A percentile compares a stretch with the other conserved stretches of the same genome.
Conservation (phyloP, 2,797 vertebrate species). For the Odontamblyopus lacepedii region DNA sequence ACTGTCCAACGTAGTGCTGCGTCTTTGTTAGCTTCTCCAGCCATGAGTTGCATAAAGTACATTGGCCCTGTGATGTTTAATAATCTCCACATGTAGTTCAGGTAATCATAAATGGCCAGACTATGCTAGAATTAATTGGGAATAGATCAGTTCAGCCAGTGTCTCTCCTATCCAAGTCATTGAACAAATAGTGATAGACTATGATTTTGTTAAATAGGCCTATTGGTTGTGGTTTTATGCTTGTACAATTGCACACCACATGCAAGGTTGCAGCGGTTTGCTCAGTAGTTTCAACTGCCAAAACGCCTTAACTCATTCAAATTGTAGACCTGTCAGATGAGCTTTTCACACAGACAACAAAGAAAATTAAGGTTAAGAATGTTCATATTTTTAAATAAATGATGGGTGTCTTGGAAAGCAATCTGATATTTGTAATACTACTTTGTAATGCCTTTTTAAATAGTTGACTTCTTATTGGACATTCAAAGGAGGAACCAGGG, state of each 20-base stretch:
- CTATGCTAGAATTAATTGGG: neutral
- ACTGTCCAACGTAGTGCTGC: slow-evolving; percentile 27
- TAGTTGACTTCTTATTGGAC: neutral
- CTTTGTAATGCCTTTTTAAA: neutral
- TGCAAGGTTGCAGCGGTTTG: neutral
- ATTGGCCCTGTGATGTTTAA: neutral
- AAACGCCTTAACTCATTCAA: no score
- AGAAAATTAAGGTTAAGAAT: neutral
- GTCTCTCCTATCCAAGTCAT: neutral
- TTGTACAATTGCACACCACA: neutral
- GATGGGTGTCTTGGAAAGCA: neutral
- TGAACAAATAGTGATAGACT: neutral
- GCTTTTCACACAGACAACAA: neutral
- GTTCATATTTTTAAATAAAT: neutral
- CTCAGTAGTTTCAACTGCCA: neutral
- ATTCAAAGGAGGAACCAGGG: neutral
- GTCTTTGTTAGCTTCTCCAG: slow-evolving; percentile 69
- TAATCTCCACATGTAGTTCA: neutral
- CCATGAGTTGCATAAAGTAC: slow-evolving; percentile 29
- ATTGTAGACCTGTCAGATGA: neutral
- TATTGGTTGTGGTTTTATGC: slow-evolving; percentile 16
- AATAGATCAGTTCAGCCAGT: neutral
- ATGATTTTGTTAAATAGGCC: neutral
- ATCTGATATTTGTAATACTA: neutral
- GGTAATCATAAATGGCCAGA: neutral